These are phyloP conservation scores for Drosophila diplacantha DNA, from an alignment of 2,888 invertebrate species.

Conservation along the genomic window DNA sequence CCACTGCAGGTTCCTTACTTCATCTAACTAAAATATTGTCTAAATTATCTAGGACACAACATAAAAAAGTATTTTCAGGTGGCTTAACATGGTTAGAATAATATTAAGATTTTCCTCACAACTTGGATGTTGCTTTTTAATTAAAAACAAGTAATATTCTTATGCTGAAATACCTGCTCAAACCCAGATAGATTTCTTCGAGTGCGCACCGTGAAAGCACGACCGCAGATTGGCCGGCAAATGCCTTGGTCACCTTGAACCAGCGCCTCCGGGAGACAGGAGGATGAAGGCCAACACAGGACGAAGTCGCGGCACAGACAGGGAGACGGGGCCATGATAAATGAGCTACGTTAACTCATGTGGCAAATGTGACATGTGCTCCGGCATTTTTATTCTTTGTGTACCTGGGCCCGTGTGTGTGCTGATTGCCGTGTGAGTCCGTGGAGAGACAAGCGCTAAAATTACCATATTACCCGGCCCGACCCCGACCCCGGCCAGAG, in stretches of 20 bases:
- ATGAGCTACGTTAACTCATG: conserved; percentile 63
- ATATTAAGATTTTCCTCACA: too few relatives aligned
- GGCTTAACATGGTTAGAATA: too few relatives aligned
- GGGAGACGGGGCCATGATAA: conserved; percentile 52
- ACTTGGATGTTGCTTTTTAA: too few relatives aligned
- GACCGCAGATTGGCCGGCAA: conserved; percentile 47
- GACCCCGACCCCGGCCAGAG: neutral
- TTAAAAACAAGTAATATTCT: too few relatives aligned
- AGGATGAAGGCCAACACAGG: conserved; percentile 10
- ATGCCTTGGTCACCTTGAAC: conserved; percentile 54
- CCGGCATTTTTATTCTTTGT: conserved; percentile 56
- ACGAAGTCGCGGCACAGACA: conserved; percentile 4
- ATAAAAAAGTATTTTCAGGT: too few relatives aligned
- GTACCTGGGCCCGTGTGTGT: conserved; percentile 34
- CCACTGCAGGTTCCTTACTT: too few relatives aligned
- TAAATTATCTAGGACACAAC: too few relatives aligned
- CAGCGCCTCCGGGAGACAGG: conserved; percentile 31
- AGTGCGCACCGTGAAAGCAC: conserved; percentile 15
- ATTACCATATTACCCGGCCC: conserved; percentile 53
- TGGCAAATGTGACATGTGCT: conserved; percentile 70
- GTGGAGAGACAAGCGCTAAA: conserved; percentile 53
- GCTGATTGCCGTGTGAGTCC: conserved; percentile 33
- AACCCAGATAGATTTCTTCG: neutral
- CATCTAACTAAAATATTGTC: too few relatives aligned
- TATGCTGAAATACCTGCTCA: too few relatives aligned